Conservation (phyloP, 2,113 vertebrate genomes). For the Python bivittatus region DNA sequence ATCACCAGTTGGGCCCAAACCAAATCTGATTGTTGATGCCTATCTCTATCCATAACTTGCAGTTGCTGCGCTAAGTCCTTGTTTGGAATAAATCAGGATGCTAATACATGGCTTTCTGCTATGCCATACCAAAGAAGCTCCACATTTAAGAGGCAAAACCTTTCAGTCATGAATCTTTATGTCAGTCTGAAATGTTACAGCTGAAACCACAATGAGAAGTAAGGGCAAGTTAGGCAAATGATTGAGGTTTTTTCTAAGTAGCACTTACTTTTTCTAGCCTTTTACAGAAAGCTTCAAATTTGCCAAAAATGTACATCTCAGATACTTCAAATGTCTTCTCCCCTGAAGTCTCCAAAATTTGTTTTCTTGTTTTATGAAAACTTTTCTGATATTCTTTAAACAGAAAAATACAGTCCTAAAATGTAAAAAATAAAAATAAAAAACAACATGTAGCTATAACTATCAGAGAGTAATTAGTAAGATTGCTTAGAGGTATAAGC, state of each 20-base stretch:
- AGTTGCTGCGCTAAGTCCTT: neutral
- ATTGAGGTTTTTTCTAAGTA: neutral
- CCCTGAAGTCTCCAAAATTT: constrained; percentile 66
- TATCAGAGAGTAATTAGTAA: neutral
- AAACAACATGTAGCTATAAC: neutral
- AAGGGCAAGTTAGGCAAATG: neutral
- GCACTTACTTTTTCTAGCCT: constrained; percentile 81
- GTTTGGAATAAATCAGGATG: neutral
- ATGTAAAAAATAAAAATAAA: neutral
- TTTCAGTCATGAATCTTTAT: neutral
- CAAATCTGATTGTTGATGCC: neutral
- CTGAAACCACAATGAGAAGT: neutral
- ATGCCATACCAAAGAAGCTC: neutral
- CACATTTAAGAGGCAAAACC: neutral
- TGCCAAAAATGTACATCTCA: constrained; percentile 82
- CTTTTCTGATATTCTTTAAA: constrained; percentile 81
- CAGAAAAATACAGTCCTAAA: constrained; percentile 78
- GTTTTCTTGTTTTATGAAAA: constrained; percentile 76
- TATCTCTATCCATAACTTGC: neutral
- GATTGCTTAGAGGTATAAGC: neutral
- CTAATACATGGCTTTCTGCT: neutral
- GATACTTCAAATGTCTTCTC: constrained; percentile 79
- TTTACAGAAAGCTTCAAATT: constrained; percentile 82
- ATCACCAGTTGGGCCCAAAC: neutral
- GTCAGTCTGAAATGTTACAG: neutral